These are phyloP conservation scores for Oligia strigilis DNA, from an alignment of 2,888 invertebrate genomes.

Conservation along the genomic window DNA sequence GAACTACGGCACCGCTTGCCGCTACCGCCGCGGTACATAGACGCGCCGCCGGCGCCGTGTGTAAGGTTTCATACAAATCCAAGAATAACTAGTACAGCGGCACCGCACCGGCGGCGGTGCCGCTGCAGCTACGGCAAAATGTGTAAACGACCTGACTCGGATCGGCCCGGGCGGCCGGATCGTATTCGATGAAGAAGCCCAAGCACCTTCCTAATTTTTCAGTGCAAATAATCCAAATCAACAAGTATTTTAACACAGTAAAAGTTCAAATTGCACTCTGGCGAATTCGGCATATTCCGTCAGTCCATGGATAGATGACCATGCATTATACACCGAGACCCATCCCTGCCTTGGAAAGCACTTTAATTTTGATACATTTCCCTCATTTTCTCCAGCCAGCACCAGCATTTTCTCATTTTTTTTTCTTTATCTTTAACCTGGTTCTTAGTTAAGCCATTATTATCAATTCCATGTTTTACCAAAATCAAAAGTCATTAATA, in stretches of 20 bases:
- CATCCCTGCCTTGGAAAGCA: no score
- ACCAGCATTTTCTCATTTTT: no score
- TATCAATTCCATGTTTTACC: neutral
- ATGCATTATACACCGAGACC: neutral
- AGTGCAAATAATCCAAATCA: neutral
- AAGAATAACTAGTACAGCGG: no score
- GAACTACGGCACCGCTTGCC: no score
- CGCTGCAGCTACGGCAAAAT: no score
- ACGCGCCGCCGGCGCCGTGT: no score
- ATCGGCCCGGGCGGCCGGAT: neutral
- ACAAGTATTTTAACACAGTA: neutral
- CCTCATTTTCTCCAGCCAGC: neutral
- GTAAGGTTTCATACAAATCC: no score
- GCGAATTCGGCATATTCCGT: neutral
- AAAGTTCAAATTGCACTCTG: neutral
- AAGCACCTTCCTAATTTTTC: neutral
- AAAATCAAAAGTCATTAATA: neutral
- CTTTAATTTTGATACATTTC: neutral
- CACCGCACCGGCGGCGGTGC: no score
- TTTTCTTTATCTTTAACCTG: no score
- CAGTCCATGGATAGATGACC: neutral
- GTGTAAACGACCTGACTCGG: no score
- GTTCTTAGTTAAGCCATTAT: neutral
- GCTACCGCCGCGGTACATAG: no score
- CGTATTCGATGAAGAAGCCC: neutral